A percentile compares a stretch with the other conserved stretches of the same genome.
Evolutionary conservation across 2,797 vertebrate species (phyloP).

Genomic region (Salmo trutta): DNA sequence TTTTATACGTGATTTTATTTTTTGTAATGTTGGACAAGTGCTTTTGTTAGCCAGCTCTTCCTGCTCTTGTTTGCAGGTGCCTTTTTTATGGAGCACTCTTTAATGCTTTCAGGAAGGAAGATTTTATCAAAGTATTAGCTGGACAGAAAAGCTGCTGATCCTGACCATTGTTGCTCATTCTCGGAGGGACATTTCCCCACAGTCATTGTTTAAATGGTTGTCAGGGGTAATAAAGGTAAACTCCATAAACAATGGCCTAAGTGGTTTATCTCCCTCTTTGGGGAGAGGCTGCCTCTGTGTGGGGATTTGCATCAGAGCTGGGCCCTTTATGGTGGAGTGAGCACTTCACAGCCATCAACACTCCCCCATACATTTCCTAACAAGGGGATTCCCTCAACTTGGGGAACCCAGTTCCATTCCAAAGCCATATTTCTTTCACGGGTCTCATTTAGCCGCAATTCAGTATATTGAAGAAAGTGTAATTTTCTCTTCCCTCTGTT

Average conservation of each 20-base stretch:
- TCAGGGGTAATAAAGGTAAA: conserved; percentile 96
- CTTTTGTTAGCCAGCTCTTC: conserved; percentile 79
- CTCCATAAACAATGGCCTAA: conserved; percentile 90
- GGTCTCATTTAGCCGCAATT: conserved; percentile 76
- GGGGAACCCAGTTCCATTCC: conserved; percentile 63
- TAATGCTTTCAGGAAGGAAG: conserved; percentile 96
- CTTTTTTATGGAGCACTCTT: conserved; percentile 80
- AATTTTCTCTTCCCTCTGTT: conserved; percentile 56
- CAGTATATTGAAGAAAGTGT: conserved; percentile 65
- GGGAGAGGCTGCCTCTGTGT: conserved; percentile 77
- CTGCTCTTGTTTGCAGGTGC: conserved; percentile 90
- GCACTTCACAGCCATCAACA: conserved; percentile 67
- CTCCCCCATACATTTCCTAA: conserved; percentile 57
- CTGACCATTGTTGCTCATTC: conserved; percentile 86
- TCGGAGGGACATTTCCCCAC: conserved; percentile 90
- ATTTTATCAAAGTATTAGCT: conserved; percentile 88
- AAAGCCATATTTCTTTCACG: conserved; percentile 61
- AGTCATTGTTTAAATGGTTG: conserved; percentile 98
- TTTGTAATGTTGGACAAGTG: conserved; percentile 73
- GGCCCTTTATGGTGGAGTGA: conserved; percentile 74
- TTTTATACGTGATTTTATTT: too few relatives aligned
- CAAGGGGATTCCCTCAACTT: conserved; percentile 72
- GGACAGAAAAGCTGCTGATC: conserved; percentile 88
- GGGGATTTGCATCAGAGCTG: conserved; percentile 85
- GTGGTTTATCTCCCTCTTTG: conserved; percentile 86